These are phyloP conservation scores for Mizuhopecten yessoensis DNA, from an alignment of 1,140 invertebrate species.

Conservation along the genomic window DNA sequence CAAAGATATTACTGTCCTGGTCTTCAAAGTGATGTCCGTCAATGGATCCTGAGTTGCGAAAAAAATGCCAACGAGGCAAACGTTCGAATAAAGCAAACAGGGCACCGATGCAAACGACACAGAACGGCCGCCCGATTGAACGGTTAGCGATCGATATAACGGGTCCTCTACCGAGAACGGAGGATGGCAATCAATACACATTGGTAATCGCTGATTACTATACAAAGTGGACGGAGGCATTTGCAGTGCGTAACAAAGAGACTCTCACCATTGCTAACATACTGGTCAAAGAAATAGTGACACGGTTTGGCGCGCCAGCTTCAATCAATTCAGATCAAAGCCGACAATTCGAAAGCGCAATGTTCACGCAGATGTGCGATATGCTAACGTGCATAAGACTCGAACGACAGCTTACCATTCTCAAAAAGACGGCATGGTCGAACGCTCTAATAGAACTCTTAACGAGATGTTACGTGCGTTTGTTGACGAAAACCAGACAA, in stretches of 20 bases:
- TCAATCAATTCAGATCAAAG: conserved; percentile 81
- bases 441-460: conserved; percentile 65
- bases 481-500: conserved; percentile 44
- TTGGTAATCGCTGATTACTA: conserved; percentile 72
- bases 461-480: conserved; percentile 48
- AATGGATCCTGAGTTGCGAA: neutral
- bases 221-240: conserved; percentile 70
- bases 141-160: conserved; percentile 54
- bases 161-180: conserved; percentile 45
- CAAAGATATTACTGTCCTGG: conserved; percentile 24
- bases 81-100: neutral
- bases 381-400: conserved; percentile 56
- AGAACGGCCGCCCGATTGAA: conserved; percentile 49
- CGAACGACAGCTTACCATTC: conserved; percentile 64
- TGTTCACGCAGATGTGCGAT: conserved; percentile 60
- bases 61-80: neutral
- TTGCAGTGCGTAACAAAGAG: conserved; percentile 66
- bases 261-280: conserved; percentile 75
- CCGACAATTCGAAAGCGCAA: conserved; percentile 56
- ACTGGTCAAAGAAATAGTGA: conserved; percentile 77
- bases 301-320: conserved; percentile 78
- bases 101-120: neutral
- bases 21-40: neutral
- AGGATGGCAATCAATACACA: conserved; percentile 67
- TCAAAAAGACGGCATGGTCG: conserved; percentile 60